These are phyloP conservation scores for Apotomis turbidana DNA, from an alignment of 2,888 invertebrate genomes.

Conservation along the genomic window DNA sequence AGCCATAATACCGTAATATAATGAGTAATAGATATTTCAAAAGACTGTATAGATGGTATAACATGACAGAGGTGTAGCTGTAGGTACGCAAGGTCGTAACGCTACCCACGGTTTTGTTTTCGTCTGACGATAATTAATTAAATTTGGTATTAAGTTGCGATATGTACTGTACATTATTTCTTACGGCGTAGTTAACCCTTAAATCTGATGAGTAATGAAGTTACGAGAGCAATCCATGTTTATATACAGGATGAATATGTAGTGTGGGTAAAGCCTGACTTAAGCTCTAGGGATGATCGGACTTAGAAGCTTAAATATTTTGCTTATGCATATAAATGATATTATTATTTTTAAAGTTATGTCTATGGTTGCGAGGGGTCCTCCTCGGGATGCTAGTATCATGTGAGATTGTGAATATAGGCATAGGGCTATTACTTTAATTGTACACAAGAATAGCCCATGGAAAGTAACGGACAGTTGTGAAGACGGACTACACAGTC, in stretches of 20 bases:
- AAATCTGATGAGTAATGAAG: conserved; percentile 12
- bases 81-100: neutral
- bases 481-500: too few relatives aligned
- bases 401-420: too few relatives aligned
- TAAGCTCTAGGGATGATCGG: too few relatives aligned
- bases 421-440: too few relatives aligned
- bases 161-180: neutral
- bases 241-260: neutral
- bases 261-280: too few relatives aligned
- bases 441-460: too few relatives aligned
- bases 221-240: neutral
- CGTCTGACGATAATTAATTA: neutral
- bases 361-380: too few relatives aligned
- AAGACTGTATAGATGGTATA: neutral
- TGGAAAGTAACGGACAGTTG: too few relatives aligned
- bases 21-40: neutral
- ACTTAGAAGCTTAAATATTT: too few relatives aligned
- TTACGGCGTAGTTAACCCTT: neutral
- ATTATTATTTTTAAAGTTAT: too few relatives aligned
- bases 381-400: too few relatives aligned
- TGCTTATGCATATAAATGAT: too few relatives aligned
- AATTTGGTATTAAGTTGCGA: neutral
- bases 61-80: neutral
- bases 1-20: neutral
- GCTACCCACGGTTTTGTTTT: neutral